A percentile compares a stretch with the other conserved stretches of the same genome.
These are phyloP conservation scores for Crypturellus undulatus DNA, from an alignment of 2,113 vertebrate genomes.

Conservation along the genomic window DNA sequence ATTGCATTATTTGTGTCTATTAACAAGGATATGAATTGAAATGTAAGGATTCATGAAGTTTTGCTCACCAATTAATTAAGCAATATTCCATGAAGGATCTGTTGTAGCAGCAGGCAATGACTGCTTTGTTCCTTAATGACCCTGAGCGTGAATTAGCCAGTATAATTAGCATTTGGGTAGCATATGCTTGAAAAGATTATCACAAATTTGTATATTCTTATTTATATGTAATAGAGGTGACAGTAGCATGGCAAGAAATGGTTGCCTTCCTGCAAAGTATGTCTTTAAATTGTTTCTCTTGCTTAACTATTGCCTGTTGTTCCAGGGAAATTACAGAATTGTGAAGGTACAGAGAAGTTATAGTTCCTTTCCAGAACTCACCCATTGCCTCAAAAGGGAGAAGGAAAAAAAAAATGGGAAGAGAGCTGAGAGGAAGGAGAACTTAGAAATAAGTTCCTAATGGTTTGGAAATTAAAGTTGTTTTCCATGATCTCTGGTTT, in stretches of 20 bases:
- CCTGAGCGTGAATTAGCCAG: not conserved
- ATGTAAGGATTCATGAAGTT: conserved; percentile 26
- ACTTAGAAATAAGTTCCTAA: not conserved
- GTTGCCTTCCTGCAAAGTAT: not conserved
- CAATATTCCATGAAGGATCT: conserved; percentile 64
- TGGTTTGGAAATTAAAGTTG: not conserved
- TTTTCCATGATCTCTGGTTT: not conserved
- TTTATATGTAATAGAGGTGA: not conserved
- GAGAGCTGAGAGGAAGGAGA: not conserved
- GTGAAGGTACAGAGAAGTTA: not conserved
- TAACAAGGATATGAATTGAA: conserved; percentile 21
- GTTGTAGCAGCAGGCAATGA: conserved; percentile 42
- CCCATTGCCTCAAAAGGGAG: not conserved
- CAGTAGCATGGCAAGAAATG: fast-evolving
- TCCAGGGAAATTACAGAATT: not conserved
- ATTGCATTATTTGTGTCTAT: conserved; percentile 14
- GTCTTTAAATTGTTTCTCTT: not conserved
- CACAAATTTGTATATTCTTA: not conserved
- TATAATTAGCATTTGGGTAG: not conserved
- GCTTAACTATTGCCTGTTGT: not conserved
- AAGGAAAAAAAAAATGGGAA: not conserved
- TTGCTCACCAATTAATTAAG: conserved; percentile 67
- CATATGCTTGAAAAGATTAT: not conserved
- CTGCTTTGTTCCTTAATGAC: conserved; percentile 55
- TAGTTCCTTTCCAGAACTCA: not conserved